A percentile compares a stretch with the other conserved stretches of the same genome.
These are phyloP conservation scores for Tryphoninae sp. DNA, from an alignment of 2,888 invertebrate species.

Conservation along the genomic window DNA sequence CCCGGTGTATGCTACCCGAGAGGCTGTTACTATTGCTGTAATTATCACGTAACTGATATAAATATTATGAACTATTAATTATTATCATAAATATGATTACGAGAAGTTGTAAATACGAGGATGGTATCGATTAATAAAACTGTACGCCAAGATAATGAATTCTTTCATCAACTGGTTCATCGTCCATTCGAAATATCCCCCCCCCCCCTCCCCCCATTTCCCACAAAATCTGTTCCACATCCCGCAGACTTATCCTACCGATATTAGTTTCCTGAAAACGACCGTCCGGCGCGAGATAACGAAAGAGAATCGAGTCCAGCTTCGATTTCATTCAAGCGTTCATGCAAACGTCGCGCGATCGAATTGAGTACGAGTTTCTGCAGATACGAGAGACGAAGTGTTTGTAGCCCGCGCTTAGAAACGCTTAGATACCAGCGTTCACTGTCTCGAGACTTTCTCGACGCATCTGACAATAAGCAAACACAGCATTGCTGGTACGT, in stretches of 20 bases:
- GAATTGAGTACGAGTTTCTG: conserved; percentile 59
- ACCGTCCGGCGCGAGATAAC: conserved; percentile 13
- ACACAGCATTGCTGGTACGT: conserved; percentile 30
- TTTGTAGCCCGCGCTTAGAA: conserved; percentile 50
- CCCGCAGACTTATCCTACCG: conserved; percentile 34
- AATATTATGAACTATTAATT: conserved; percentile 70
- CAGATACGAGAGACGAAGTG: conserved; percentile 48
- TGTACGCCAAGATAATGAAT: conserved; percentile 74
- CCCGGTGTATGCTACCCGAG: conserved; percentile 62
- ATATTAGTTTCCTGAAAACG: conserved; percentile 11
- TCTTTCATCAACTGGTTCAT: conserved; percentile 27
- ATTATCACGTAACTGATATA: conserved; percentile 74
- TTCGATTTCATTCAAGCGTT: conserved; percentile 30
- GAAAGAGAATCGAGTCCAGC: conserved; percentile 22
- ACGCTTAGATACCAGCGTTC: conserved; percentile 57
- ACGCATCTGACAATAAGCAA: conserved; percentile 53
- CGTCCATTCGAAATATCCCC: conserved; percentile 33
- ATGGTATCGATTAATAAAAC: conserved; percentile 78
- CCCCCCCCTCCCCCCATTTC: conserved; percentile 23
- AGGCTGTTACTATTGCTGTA: conserved; percentile 76
- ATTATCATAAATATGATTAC: conserved; percentile 60
- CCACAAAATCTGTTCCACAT: conserved; percentile 4
- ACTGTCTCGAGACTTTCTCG: conserved; percentile 46
- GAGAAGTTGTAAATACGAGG: conserved; percentile 65
- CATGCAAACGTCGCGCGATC: neutral